phyloP scores from a whole-genome alignment of 2,888 invertebrate genomes.

The Onthophagus sagittarius region DNA sequence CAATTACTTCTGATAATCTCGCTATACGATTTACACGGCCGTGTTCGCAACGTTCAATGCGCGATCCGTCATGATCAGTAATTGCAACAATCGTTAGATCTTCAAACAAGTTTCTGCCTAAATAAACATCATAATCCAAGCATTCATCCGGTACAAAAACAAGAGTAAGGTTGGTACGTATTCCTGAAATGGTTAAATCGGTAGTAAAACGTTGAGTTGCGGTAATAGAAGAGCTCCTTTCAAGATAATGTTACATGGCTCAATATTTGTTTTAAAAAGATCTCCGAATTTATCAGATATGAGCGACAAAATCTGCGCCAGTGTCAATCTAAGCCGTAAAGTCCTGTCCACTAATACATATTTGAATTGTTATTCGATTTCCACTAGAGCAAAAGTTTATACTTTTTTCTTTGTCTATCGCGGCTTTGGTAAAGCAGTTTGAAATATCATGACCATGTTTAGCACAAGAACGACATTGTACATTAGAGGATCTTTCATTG shows the following conservation, averaged over 20 bases:
- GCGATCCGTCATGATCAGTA: constrained; percentile 15
- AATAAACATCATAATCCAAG: constrained; percentile 22
- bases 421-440: no score
- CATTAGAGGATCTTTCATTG: not conserved
- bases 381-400: constrained; percentile 21
- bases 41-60: constrained; percentile 7
- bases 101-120: constrained; percentile 19
- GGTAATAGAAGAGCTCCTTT: no score
- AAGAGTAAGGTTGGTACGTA: no score
- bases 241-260: no score
- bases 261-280: no score
- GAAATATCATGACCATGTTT: constrained; percentile 22
- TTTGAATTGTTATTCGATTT: constrained; percentile 9
- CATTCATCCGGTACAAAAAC: constrained; percentile 14
- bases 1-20: not conserved
- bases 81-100: constrained; percentile 12
- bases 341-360: no score
- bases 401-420: no score
- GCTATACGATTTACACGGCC: constrained; percentile 14
- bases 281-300: constrained; percentile 17
- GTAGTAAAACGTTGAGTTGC: no score
- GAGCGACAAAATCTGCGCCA: constrained; percentile 19
- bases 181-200: no score
- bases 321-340: no score
- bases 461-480: constrained; percentile 22